Evolutionary conservation across 2,113 vertebrate species (phyloP).

Genomic region (Hippopotamus amphibius): DNA sequence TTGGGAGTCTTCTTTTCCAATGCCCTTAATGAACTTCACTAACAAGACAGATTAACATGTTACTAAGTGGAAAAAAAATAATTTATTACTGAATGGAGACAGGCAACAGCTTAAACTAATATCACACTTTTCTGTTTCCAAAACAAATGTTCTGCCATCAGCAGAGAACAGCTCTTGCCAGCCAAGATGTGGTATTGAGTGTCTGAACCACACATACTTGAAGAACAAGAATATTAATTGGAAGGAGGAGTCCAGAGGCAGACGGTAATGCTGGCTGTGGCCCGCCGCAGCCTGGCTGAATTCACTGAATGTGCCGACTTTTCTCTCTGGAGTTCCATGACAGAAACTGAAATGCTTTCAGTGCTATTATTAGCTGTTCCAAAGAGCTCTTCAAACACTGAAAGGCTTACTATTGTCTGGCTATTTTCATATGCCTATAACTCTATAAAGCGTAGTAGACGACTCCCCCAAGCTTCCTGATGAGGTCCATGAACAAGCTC

Average conservation of each 20-base stretch:
- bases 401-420: background rate
- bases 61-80: constrained; percentile 33
- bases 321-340: background rate
- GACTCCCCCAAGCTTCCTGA: background rate
- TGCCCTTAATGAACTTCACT: constrained; percentile 9
- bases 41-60: constrained; percentile 44
- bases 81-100: constrained; percentile 54
- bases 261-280: background rate
- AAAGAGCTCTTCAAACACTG: background rate
- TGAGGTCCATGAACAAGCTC: background rate
- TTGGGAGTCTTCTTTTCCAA: constrained; percentile 48
- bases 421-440: background rate
- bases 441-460: background rate
- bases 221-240: background rate
- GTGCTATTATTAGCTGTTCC: background rate
- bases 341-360: background rate
- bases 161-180: constrained; percentile 14
- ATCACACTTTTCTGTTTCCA: constrained; percentile 60
- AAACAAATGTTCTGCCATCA: constrained; percentile 59
- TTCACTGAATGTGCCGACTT: background rate
- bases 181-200: background rate
- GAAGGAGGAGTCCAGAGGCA: constrained; percentile 24
- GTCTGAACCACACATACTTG: background rate
- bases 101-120: constrained; percentile 61
- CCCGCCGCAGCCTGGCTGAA: background rate